These are phyloP conservation scores for Lanius collurio DNA, from an alignment of 2,113 vertebrate genomes.

Conservation along the genomic window DNA sequence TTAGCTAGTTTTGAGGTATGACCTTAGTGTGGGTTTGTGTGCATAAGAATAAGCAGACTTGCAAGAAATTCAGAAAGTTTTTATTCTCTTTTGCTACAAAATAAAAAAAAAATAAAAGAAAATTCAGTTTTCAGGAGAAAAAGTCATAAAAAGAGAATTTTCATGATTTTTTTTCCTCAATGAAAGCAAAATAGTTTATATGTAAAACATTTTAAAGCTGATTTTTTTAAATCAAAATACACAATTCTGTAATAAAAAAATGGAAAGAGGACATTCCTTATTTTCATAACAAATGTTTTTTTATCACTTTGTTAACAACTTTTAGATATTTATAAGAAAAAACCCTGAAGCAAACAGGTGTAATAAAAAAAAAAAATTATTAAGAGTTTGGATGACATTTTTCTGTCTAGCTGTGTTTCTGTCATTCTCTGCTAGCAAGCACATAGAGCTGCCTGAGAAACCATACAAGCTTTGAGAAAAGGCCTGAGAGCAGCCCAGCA, in stretches of 20 bases:
- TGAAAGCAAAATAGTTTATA: background rate
- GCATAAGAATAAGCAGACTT: background rate
- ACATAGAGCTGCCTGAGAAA: background rate
- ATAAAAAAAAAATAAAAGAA: background rate
- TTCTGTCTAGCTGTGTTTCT: background rate
- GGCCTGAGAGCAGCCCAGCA: background rate
- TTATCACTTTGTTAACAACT: background rate
- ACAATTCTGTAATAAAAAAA: background rate
- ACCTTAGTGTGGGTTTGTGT: background rate
- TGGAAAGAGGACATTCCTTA: background rate
- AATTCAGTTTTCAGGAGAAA: rapidly evolving
- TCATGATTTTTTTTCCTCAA: rapidly evolving
- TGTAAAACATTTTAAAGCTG: background rate
- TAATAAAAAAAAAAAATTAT: background rate
- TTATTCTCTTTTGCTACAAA: background rate
- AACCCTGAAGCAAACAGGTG: rapidly evolving
- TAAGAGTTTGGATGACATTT: background rate
- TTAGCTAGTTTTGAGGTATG: background rate
- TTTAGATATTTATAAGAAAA: background rate
- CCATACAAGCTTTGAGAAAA: background rate
- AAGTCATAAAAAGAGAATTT: background rate
- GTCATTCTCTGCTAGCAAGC: background rate
- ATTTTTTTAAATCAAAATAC: background rate
- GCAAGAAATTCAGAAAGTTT: background rate
- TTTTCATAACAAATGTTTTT: background rate